Percentiles rank a stretch among this genome's conserved stretches.
Evolutionary conservation across 2,113 vertebrate species (phyloP).

Genomic region (Takifugu bimaculatus): DNA sequence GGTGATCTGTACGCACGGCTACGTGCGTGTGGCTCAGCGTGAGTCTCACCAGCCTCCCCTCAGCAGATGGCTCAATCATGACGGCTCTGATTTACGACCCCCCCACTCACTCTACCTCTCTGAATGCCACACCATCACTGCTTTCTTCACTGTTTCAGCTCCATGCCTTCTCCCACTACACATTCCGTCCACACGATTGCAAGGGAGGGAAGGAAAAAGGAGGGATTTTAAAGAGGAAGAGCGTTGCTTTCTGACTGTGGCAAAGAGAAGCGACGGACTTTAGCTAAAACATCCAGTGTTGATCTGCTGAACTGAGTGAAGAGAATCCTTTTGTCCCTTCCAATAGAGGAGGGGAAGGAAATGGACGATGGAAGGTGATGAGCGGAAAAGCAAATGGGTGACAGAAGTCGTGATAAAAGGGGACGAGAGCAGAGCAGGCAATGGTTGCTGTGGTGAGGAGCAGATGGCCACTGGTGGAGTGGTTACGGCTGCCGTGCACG

Average conservation of each 20-base stretch:
- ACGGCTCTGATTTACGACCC: constrained; percentile 72
- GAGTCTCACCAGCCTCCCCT: constrained; percentile 58
- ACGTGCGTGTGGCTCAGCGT: constrained; percentile 19
- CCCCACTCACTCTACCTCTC: constrained; percentile 44
- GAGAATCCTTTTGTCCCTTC: constrained; percentile 24
- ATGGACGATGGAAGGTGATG: background rate
- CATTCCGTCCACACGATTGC: constrained; percentile 50
- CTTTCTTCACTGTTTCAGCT: constrained; percentile 25
- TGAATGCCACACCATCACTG: constrained; percentile 51
- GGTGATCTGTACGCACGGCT: constrained; percentile 52
- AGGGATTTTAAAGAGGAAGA: constrained; percentile 33
- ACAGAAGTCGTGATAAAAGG: constrained; percentile 29
- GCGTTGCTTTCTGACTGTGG: background rate
- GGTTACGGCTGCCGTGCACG: constrained; percentile 35
- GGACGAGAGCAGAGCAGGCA: constrained; percentile 52
- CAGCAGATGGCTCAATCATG: constrained; percentile 77
- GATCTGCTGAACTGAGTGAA: constrained; percentile 23
- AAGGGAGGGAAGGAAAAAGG: constrained; percentile 28
- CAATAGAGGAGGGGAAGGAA: constrained; percentile 4
- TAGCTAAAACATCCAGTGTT: background rate
- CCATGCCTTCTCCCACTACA: constrained; percentile 18
- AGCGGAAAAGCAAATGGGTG: constrained; percentile 15
- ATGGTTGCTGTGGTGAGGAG: constrained; percentile 53
- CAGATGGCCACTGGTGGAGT: constrained; percentile 60
- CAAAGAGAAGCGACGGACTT: background rate